Conservation (phyloP, 2,888 invertebrate genomes). For the Drosophila anceps region DNA sequence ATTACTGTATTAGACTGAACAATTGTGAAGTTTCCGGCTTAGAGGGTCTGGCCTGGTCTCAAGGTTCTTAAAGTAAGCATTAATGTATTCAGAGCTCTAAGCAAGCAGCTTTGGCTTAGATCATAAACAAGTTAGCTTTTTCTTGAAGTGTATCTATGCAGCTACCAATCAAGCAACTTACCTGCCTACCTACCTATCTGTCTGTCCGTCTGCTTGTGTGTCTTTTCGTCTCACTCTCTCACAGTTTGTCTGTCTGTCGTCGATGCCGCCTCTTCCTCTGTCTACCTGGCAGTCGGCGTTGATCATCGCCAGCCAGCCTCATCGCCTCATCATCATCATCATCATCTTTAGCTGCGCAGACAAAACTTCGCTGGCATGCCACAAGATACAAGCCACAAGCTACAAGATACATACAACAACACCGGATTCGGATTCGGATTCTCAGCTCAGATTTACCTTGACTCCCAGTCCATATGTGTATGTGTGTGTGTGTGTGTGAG, state of each 20-base stretch:
- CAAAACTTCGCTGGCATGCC: constrained; percentile 60
- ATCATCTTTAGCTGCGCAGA: constrained; percentile 35
- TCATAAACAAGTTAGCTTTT: background rate
- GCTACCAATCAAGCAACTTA: constrained; percentile 46
- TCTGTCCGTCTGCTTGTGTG: constrained; percentile 12
- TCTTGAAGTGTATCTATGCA: constrained; percentile 15
- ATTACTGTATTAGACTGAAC: background rate
- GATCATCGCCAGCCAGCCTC: constrained; percentile 46
- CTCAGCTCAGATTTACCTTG: constrained; percentile 61
- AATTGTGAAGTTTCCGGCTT: background rate
- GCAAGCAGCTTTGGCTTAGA: no score
- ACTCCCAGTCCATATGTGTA: constrained; percentile 14
- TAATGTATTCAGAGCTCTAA: background rate
- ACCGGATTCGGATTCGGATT: constrained; percentile 59
- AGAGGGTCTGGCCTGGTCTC: background rate
- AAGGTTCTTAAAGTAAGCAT: background rate
- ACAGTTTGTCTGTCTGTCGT: constrained; percentile 17
- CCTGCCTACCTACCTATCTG: constrained; percentile 48
- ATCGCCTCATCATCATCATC: constrained; percentile 36
- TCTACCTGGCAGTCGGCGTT: constrained; percentile 61
- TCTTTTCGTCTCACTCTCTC: constrained; percentile 9
- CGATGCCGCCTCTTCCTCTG: constrained; percentile 46
- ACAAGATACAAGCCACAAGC: constrained; percentile 43
- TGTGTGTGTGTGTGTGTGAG: constrained; percentile 47
- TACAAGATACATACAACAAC: constrained; percentile 60